Percentiles rank a stretch among this genome's conserved stretches.
Evolutionary conservation across 2,888 invertebrate genomes (phyloP).

Genomic region (Drosophila macrothrix): DNA sequence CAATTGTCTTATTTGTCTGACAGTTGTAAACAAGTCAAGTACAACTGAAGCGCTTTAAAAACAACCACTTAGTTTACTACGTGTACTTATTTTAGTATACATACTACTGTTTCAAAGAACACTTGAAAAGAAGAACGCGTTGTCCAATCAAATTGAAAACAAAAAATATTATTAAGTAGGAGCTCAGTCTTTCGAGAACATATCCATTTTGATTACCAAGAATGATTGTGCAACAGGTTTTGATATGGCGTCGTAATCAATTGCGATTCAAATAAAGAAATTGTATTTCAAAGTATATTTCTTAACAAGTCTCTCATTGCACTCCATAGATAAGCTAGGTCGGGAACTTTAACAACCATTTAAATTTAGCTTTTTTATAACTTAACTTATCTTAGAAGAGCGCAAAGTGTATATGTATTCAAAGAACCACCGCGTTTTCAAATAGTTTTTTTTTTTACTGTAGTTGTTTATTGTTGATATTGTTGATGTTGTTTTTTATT

Average conservation of each 20-base stretch:
- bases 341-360: slow-evolving; percentile 17
- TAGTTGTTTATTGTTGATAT: slow-evolving; percentile 15
- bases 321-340: slow-evolving; percentile 32
- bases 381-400: slow-evolving; percentile 22
- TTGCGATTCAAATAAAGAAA: slow-evolving; percentile 17
- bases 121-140: neutral
- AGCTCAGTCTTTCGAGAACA: slow-evolving; percentile 18
- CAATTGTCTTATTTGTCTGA: neutral
- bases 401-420: slow-evolving; percentile 2
- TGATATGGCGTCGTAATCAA: slow-evolving; percentile 30
- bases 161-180: slow-evolving; percentile 17
- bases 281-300: slow-evolving; percentile 10
- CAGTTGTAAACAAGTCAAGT: slow-evolving; percentile 19
- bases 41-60: neutral
- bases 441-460: slow-evolving; percentile 7
- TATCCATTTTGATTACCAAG: slow-evolving; percentile 27
- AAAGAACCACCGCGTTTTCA: slow-evolving; percentile 1
- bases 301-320: slow-evolving; percentile 14
- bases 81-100: neutral
- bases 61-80: slow-evolving; percentile 1
- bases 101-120: neutral
- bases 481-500: slow-evolving; percentile 28
- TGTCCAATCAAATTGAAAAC: slow-evolving; percentile 19
- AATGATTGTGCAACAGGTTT: slow-evolving; percentile 23
- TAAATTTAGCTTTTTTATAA: slow-evolving; percentile 29